phyloP scores from a whole-genome alignment of 2,888 invertebrate species.

The Napeogenes sylphis region DNA sequence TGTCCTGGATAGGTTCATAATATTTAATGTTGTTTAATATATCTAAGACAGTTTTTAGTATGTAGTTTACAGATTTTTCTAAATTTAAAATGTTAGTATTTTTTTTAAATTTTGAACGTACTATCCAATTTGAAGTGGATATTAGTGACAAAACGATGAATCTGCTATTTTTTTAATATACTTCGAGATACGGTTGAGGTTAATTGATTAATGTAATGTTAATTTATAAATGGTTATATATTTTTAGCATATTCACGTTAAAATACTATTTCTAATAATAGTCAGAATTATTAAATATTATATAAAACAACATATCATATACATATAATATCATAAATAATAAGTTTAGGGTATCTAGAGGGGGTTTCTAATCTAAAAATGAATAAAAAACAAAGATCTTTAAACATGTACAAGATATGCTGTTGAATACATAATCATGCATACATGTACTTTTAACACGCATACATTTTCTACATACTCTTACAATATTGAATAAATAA shows the following conservation, averaged over 20 bases:
- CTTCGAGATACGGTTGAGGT: neutral
- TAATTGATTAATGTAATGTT: neutral
- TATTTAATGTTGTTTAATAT: neutral
- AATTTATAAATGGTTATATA: neutral
- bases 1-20: constrained; percentile 43
- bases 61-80: neutral
- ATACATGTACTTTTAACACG: constrained; percentile 6
- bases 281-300: too few species aligned
- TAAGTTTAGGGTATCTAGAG: too few species aligned
- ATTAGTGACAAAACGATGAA: neutral
- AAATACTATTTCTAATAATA: neutral
- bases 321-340: neutral
- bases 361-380: too few species aligned
- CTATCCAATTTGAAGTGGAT: too few species aligned
- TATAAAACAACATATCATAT: neutral
- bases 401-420: constrained; percentile 7
- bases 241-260: neutral
- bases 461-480: constrained; percentile 17
- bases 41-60: neutral
- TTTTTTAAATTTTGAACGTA: too few species aligned
- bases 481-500: constrained; percentile 37
- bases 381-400: neutral
- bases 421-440: constrained; percentile 33
- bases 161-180: neutral
- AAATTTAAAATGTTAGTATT: too few species aligned